These are phyloP conservation scores for Clistopyga incitator DNA, from an alignment of 2,888 invertebrate genomes.

Conservation along the genomic window DNA sequence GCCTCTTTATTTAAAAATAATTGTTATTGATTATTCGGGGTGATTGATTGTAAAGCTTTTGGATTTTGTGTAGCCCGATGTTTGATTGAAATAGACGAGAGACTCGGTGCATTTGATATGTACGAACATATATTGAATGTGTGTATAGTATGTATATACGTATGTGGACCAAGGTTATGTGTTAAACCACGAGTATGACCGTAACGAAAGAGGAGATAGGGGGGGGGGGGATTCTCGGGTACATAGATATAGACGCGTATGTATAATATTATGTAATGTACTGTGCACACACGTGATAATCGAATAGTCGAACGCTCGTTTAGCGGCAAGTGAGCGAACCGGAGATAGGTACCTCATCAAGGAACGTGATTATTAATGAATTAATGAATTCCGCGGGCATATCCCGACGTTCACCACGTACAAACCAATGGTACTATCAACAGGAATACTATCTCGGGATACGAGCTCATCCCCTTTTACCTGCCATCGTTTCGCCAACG, in stretches of 20 bases:
- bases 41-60: slow-evolving; percentile 4
- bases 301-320: slow-evolving; percentile 61
- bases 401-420: slow-evolving; percentile 55
- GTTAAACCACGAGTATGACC: neutral
- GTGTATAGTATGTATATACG: neutral
- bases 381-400: slow-evolving; percentile 61
- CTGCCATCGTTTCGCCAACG: slow-evolving; percentile 51
- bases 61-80: neutral
- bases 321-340: slow-evolving; percentile 40
- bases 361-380: slow-evolving; percentile 64
- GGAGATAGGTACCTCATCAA: slow-evolving; percentile 58
- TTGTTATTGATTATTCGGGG: neutral
- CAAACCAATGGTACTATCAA: slow-evolving; percentile 23
- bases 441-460: slow-evolving; percentile 35
- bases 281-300: slow-evolving; percentile 56
- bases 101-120: too few relatives aligned
- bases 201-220: neutral
- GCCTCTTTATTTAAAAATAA: slow-evolving; percentile 6
- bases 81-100: slow-evolving; percentile 13
- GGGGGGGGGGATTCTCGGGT: slow-evolving; percentile 3
- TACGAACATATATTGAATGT: neutral
- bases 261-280: slow-evolving; percentile 57
- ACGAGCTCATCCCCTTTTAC: slow-evolving; percentile 25
- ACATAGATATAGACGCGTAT: slow-evolving; percentile 13
- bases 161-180: neutral